Evolutionary conservation across 2,888 invertebrate species (phyloP).

Genomic region (Resseliella maxima): DNA sequence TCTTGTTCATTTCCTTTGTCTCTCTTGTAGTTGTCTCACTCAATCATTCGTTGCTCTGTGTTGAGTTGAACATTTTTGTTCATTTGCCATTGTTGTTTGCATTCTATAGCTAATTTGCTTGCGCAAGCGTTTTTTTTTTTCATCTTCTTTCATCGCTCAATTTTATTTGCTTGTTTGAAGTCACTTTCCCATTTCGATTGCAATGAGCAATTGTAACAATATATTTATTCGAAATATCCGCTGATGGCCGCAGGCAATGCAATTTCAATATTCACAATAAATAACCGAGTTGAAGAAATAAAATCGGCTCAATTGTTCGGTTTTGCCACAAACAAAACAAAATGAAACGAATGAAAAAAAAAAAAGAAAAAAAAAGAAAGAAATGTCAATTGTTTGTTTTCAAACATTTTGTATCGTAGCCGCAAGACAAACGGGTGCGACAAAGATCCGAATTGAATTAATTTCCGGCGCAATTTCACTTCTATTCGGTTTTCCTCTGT

Average conservation of each 20-base stretch:
- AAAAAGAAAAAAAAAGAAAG: neutral
- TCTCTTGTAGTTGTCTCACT: no score
- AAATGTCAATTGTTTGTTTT: constrained; percentile 37
- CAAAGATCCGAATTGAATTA: constrained; percentile 48
- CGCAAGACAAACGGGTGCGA: constrained; percentile 32
- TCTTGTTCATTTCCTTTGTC: no score
- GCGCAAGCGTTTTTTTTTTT: neutral
- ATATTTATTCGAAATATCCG: constrained; percentile 37
- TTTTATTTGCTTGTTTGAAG: neutral
- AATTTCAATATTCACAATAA: constrained; percentile 4
- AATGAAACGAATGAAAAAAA: neutral
- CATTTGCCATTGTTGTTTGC: neutral
- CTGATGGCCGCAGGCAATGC: neutral
- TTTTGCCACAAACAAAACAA: neutral
- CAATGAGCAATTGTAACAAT: constrained; percentile 15
- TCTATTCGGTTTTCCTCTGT: neutral
- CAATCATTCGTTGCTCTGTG: neutral
- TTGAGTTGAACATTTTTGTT: neutral
- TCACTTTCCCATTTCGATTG: neutral
- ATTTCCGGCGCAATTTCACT: neutral
- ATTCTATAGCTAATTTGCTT: constrained; percentile 35
- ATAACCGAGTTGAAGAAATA: no score
- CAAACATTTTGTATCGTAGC: neutral
- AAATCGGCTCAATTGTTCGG: no score
- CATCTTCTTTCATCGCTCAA: neutral